Conservation (phyloP, 2,888 invertebrate species). For the Caenorhabditis macrosperma region DNA sequence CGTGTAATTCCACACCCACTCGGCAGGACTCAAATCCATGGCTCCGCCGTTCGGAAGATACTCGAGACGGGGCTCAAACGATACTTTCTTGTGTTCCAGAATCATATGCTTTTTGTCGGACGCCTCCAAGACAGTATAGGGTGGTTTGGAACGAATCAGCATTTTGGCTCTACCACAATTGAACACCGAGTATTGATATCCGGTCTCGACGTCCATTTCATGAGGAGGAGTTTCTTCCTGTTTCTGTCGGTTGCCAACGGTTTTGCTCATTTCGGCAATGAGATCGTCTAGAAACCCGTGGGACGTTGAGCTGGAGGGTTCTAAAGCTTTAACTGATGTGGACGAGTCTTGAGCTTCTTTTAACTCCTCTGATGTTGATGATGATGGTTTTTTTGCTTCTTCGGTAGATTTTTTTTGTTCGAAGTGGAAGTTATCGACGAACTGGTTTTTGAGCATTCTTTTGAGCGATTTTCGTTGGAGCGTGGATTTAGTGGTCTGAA, state of each 20-base stretch:
- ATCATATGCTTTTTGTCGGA: neutral
- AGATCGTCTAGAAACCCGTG: constrained; percentile 16
- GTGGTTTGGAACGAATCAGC: constrained; percentile 39
- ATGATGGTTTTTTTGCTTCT: neutral
- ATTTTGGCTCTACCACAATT: constrained; percentile 19
- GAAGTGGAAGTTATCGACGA: neutral
- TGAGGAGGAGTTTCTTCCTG: neutral
- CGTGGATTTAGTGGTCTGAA: constrained; percentile 25
- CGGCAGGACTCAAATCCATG: constrained; percentile 46
- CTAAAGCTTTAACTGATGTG: neutral
- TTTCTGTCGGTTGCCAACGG: neutral
- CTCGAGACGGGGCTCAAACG: constrained; percentile 55
- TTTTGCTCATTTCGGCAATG: constrained; percentile 21
- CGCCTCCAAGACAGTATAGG: neutral
- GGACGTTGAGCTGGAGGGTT: too few relatives aligned
- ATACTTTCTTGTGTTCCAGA: neutral
- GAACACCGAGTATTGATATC: constrained; percentile 51
- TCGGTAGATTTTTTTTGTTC: neutral
- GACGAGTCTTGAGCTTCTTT: neutral
- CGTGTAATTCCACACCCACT: constrained; percentile 57
- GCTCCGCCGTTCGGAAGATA: constrained; percentile 58
- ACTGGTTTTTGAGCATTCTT: constrained; percentile 9
- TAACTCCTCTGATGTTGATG: too few relatives aligned
- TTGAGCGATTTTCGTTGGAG: constrained; percentile 34
- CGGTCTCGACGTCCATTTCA: neutral